These are phyloP conservation scores for Lithobates sylvaticus DNA, from an alignment of 2,797 vertebrate species.

Conservation along the genomic window DNA sequence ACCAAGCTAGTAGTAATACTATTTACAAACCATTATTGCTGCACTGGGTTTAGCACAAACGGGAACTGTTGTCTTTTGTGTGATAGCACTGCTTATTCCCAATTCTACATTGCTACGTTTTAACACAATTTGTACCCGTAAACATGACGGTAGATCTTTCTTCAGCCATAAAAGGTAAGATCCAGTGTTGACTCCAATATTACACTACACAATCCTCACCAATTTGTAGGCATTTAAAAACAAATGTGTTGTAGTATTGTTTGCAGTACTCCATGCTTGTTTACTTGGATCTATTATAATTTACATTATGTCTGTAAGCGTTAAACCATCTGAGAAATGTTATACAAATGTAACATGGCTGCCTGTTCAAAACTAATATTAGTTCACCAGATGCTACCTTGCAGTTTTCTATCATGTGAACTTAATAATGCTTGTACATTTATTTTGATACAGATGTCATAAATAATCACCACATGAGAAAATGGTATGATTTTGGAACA, in stretches of 20 bases:
- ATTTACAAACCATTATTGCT: too few relatives aligned
- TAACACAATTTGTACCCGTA: too few relatives aligned
- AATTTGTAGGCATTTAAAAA: background rate
- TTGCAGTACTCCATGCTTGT: background rate
- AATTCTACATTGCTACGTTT: too few relatives aligned
- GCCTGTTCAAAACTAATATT: slow-evolving; percentile 37
- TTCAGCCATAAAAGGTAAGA: too few relatives aligned
- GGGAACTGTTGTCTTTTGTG: too few relatives aligned
- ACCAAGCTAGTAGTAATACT: too few relatives aligned
- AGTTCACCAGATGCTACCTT: slow-evolving; percentile 52
- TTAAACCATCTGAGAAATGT: slow-evolving; percentile 20
- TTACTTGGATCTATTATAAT: background rate
- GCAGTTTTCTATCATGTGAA: slow-evolving; percentile 18
- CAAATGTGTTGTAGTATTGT: background rate
- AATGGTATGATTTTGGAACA: slow-evolving; percentile 43
- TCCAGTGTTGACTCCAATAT: background rate
- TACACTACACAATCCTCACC: background rate
- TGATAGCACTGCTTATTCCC: too few relatives aligned
- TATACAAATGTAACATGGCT: slow-evolving; percentile 12
- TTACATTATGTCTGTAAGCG: background rate
- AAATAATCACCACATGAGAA: slow-evolving; percentile 53
- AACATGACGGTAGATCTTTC: too few relatives aligned
- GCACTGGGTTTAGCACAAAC: too few relatives aligned
- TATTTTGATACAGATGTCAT: slow-evolving; percentile 40
- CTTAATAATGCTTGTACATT: slow-evolving; percentile 48